A percentile compares a stretch with the other conserved stretches of the same genome.
Conservation (phyloP, 2,797 vertebrate genomes). For the Xenopus petersii region DNA sequence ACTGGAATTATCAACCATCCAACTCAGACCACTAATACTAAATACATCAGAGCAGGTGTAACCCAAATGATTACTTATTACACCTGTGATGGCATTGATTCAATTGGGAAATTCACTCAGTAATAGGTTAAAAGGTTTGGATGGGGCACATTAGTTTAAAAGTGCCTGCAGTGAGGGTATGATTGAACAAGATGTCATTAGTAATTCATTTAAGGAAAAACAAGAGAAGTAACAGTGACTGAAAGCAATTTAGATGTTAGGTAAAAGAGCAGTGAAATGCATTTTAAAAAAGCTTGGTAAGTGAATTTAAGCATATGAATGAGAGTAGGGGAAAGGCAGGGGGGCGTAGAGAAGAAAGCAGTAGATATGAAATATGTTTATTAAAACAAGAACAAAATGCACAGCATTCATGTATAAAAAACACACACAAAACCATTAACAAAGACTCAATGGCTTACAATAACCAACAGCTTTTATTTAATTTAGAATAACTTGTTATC, state of each 20-base stretch:
- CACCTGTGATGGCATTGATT: constrained; percentile 99
- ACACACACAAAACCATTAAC: neutral
- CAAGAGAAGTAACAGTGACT: constrained; percentile 74
- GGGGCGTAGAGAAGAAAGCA: neutral
- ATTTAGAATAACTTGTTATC: no score
- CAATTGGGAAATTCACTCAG: constrained; percentile 98
- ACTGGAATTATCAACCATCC: constrained; percentile 92
- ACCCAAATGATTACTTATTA: constrained; percentile 98
- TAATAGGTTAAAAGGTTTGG: constrained; percentile 99
- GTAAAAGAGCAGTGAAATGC: constrained; percentile 78
- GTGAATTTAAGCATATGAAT: constrained; percentile 65
- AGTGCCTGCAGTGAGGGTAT: constrained; percentile 97
- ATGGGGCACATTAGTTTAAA: constrained; percentile 97
- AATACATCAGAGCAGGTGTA: constrained; percentile 89
- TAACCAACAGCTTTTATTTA: no score
- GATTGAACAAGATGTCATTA: constrained; percentile 94
- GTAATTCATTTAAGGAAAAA: constrained; percentile 98
- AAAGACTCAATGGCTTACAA: no score
- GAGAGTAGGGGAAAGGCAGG: neutral
- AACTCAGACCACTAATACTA: constrained; percentile 84
- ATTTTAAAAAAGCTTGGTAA: constrained; percentile 76
- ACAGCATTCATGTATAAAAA: neutral
- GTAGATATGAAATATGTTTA: neutral
- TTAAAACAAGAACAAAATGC: no score
- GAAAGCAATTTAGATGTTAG: constrained; percentile 93